These are phyloP conservation scores for Parnassius smintheus DNA, from an alignment of 2,888 invertebrate species.

Conservation along the genomic window DNA sequence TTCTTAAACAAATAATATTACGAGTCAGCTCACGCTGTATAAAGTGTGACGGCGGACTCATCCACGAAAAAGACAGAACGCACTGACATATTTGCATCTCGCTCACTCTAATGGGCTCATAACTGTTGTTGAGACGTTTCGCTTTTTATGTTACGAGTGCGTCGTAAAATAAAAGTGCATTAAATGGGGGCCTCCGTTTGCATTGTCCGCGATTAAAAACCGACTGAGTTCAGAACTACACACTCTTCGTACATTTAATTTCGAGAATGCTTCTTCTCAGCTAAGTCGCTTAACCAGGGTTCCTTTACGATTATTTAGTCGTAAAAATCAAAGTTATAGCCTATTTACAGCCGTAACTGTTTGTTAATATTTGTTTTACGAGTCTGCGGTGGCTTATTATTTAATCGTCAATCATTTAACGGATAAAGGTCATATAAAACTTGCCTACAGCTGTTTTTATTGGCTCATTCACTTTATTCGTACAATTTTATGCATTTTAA, in stretches of 20 bases:
- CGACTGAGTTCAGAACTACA: conserved; percentile 48
- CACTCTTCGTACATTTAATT: conserved; percentile 30
- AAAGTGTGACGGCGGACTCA: conserved; percentile 16
- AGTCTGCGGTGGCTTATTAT: conserved; percentile 76
- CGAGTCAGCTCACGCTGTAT: conserved; percentile 11
- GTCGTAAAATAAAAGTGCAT: conserved; percentile 81
- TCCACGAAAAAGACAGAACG: conserved; percentile 41
- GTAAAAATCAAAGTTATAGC: conserved; percentile 82
- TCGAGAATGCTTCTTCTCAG: conserved; percentile 44
- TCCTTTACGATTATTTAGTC: conserved; percentile 83
- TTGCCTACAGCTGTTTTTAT: conserved; percentile 52
- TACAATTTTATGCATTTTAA: conserved; percentile 37
- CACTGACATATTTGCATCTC: conserved; percentile 38
- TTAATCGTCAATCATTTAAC: conserved; percentile 77
- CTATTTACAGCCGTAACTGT: conserved; percentile 80
- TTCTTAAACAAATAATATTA: conserved; percentile 10
- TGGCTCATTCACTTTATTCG: conserved; percentile 43
- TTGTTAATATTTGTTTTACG: conserved; percentile 81
- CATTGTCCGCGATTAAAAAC: conserved; percentile 72
- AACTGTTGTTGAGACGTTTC: conserved; percentile 76
- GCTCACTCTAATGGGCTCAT: conserved; percentile 54
- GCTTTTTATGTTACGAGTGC: conserved; percentile 76
- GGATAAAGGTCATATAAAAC: conserved; percentile 53
- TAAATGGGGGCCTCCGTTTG: conserved; percentile 72
- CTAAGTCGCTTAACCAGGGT: conserved; percentile 61